Evolutionary conservation across 2,888 invertebrate genomes (phyloP).

Genomic region (Neuroscelio doddi): DNA sequence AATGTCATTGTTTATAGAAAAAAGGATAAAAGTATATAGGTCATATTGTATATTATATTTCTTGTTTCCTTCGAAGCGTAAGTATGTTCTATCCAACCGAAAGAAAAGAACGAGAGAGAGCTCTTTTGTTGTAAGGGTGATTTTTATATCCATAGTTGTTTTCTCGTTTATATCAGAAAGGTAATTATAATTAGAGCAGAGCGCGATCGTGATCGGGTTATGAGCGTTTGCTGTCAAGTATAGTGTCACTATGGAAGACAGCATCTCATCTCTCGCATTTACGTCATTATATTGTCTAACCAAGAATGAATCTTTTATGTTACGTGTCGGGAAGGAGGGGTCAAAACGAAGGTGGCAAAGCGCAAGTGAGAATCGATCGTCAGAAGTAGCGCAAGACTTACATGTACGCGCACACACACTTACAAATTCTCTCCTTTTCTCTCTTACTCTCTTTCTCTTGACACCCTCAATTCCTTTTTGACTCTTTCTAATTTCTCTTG

Average conservation of each 20-base stretch:
- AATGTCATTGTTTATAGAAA: background rate
- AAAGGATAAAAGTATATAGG: background rate
- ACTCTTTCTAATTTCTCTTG: background rate
- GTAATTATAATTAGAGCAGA: conserved; percentile 38
- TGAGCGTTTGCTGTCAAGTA: conserved; percentile 11
- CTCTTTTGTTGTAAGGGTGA: background rate
- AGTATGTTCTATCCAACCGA: background rate
- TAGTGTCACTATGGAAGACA: background rate
- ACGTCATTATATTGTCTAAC: conserved; percentile 7
- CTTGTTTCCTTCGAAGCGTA: conserved; percentile 7
- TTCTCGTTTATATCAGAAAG: background rate
- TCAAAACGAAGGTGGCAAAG: conserved; percentile 27
- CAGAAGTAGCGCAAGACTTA: conserved; percentile 27
- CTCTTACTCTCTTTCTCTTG: conserved; percentile 1
- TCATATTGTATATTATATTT: background rate
- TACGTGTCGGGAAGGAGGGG: conserved; percentile 16
- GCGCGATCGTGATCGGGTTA: conserved; percentile 28
- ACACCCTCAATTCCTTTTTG: background rate
- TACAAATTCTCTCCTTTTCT: background rate
- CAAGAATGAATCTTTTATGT: conserved; percentile 12
- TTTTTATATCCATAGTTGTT: conserved; percentile 4
- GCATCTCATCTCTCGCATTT: background rate
- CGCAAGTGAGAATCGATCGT: conserved; percentile 26
- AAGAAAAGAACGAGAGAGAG: background rate
- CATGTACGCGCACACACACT: background rate